Evolutionary conservation across 2,797 vertebrate species (phyloP), one percentile per base, ranked within the genome.

Genomic region (Ataeniobius toweri): DNA sequence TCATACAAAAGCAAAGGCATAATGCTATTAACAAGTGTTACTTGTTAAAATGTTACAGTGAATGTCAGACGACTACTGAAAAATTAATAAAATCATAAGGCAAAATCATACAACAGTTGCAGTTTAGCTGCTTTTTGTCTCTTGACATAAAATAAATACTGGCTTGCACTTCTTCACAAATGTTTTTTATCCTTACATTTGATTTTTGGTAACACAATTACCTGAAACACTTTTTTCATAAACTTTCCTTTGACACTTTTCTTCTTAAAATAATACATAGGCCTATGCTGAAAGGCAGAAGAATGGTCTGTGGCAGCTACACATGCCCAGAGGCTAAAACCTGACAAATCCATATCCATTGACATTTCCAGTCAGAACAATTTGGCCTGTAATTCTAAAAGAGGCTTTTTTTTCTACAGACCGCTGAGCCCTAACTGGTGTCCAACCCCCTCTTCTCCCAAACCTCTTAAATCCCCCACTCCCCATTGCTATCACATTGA

Each of bases 341-440:
- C 7, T 46, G 76, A 76, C 36, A 74, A 76, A 81, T 79, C 74
- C 39, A 79, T 75, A 83, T 77, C 44, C 46, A 85, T 53, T 75
- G 75, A 82, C 68, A 74, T 82, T 82, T 84, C 46, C 22, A 83
- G 74, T 71, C 77, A 77, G 53, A 90, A 85, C 68, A 26, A 78
- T 84, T 81, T 81, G 41, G 73, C 77, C 74, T 79, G 81, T 85
- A 78, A 89, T 91, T 92, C 81, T 89, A 91, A 91, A 84, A 77
- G 85, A 92, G 77, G 74, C 80, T 89, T 53, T 86, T 75, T 75
- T 63, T n/a, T 74, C 58, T 77, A 77, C 77, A 77, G 46, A 82
- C 18, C 0, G 41, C 41, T 80, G 65, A 79, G 71, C 74, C 12
- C 59, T 50, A 68, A 82, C 58, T 79, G 71, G 75, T 80, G 72